phyloP scores from a whole-genome alignment of 1,140 invertebrate species.

The Psix sp. region DNA sequence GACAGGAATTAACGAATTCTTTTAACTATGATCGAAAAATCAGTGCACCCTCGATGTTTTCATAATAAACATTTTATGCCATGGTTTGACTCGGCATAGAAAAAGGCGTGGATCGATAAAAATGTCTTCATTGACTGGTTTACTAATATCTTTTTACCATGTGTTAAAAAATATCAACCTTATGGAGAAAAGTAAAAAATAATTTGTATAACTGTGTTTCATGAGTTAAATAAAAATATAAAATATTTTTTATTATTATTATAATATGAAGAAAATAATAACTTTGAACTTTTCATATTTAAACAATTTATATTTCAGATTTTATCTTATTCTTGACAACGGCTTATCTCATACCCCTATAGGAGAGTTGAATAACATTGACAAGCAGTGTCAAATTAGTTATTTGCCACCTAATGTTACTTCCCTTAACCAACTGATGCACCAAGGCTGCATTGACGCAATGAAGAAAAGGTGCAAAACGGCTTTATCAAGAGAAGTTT shows the following conservation, averaged over 20 bases:
- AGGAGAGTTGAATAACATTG: not conserved
- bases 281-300: too few relatives aligned
- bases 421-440: not conserved
- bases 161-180: conserved; percentile 1
- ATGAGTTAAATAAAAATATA: too few relatives aligned
- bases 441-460: not conserved
- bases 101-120: conserved; percentile 6
- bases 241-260: not conserved
- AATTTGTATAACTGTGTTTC: not conserved
- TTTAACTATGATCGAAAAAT: too few relatives aligned
- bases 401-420: conserved; percentile 6
- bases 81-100: not conserved
- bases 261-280: not conserved
- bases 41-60: too few relatives aligned
- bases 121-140: not conserved
- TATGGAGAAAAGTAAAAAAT: not conserved
- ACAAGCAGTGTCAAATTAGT: not conserved
- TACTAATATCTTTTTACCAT: not conserved
- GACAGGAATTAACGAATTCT: too few relatives aligned
- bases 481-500: conserved; percentile 1
- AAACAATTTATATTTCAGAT: conserved; percentile 1
- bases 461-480: not conserved
- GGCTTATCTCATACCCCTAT: not conserved
- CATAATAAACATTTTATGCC: too few relatives aligned
- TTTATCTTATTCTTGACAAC: conserved; percentile 1